phyloP scores from a whole-genome alignment of 2,113 vertebrate species.

The Damaliscus lunatus region DNA sequence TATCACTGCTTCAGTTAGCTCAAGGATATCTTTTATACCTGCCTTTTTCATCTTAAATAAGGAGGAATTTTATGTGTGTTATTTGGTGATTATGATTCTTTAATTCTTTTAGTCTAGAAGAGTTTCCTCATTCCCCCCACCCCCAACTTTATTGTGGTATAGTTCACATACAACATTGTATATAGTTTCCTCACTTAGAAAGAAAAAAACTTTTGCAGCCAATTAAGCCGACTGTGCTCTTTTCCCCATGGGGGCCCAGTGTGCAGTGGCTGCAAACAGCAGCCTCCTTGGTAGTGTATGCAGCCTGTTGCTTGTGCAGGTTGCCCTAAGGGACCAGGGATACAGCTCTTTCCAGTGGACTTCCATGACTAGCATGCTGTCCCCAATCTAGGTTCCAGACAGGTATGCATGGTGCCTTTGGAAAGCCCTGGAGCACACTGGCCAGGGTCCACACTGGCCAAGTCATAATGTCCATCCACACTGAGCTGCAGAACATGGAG shows the following conservation, averaged over 20 bases:
- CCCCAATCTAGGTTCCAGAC: background rate
- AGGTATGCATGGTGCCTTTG: background rate
- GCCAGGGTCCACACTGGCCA: background rate
- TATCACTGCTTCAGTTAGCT: background rate
- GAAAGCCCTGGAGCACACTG: background rate
- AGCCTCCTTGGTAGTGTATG: background rate
- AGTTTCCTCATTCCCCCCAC: background rate
- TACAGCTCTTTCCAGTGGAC: background rate
- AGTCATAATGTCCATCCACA: background rate
- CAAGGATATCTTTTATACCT: background rate
- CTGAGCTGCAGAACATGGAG: background rate
- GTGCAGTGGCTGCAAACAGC: background rate
- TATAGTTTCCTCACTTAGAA: background rate
- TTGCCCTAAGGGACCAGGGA: background rate
- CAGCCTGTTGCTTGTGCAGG: background rate
- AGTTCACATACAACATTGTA: background rate
- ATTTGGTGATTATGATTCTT: background rate
- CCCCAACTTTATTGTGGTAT: background rate
- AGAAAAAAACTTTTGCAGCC: background rate
- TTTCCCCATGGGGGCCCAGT: background rate
- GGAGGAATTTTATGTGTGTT: background rate
- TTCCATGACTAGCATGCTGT: background rate
- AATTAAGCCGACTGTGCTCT: background rate
- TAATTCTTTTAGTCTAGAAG: background rate
- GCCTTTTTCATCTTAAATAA: background rate